Conservation (phyloP, 1,140 invertebrate species). For the Mycetomoellerius zeteki region DNA sequence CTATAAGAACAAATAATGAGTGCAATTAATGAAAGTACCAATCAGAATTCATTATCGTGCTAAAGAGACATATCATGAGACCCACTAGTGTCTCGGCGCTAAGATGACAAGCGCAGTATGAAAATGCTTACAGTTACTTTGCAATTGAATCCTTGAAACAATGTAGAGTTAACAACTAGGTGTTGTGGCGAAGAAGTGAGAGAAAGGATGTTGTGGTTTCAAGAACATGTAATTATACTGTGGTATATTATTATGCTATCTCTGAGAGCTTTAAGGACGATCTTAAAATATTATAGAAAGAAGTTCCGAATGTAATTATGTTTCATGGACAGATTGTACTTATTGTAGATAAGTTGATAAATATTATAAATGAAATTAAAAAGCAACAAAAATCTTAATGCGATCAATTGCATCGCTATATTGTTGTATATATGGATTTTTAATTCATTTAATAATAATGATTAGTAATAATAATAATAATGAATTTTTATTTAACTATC, state of each 20-base stretch:
- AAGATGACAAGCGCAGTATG: no score
- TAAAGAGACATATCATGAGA: neutral
- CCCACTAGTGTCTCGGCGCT: no score
- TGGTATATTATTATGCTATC: conserved; percentile 42
- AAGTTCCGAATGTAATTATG: conserved; percentile 14
- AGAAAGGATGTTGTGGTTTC: conserved; percentile 39
- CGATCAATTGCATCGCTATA: neutral
- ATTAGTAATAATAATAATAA: neutral
- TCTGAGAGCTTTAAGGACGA: conserved; percentile 57
- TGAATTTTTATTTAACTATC: neutral
- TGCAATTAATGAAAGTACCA: neutral
- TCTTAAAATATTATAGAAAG: conserved; percentile 38
- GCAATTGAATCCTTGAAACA: conserved; percentile 49
- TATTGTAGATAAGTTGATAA: neutral
- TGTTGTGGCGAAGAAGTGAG: conserved; percentile 14
- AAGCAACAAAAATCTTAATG: neutral
- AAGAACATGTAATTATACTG: conserved; percentile 31
- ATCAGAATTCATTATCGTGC: neutral
- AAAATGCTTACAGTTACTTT: neutral
- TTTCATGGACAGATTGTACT: neutral
- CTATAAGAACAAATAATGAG: neutral
- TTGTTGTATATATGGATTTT: neutral
- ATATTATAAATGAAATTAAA: neutral
- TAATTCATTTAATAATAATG: neutral
- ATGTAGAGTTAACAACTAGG: conserved; percentile 28